Base-by-base conservation (phyloP, 2,797 vertebrate species). In the Knipowitschia caucasica region DNA sequence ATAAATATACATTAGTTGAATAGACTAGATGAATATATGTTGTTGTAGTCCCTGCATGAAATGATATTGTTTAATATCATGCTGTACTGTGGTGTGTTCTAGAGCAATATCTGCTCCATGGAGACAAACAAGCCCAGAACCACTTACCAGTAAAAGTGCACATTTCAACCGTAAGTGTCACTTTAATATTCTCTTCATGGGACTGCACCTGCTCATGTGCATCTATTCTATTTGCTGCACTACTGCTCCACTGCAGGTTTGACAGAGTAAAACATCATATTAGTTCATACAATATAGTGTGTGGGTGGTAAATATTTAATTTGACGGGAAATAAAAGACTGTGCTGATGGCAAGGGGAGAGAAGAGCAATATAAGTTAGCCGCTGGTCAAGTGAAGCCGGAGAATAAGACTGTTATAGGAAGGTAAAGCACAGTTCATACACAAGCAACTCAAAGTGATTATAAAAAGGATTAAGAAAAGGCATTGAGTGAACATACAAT, bases 291-390 rank as follows among this genome's bases (percentile, higher is more conserved):
- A 5, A 17, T 46, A 27, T 30, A 27, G 24, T 67, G 39, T 56
- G 47, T 43, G 58, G 35, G 34, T 33, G 31, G 27, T 36, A 36
- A 50, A 50, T 53, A 34, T 53, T 26, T 62, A 49, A 58, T 58
- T 38, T 61, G 20, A 46, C 57, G 7, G 26, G 15, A 57, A 29
- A 36, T 65, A 59, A 58, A 63, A 52, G 46, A 11, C 47, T 18
- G 50, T 39, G 40, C 34, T 50, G 14, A 29, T 30, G 57, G 43
- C 11, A 21, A 34, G 39, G 29, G 23, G 18, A 43, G 17, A 58
- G 21, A 63, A 59, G 50, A 64, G 23, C 2, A 40, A 36, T 65
- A 33, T 38, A 55, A 53, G 24, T 44, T 35, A 59, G 34, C 30
- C 18, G 49, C 4, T 33, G 42, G 46, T 63, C 46, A 49, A 55